These are phyloP conservation scores for Maylandia zebra DNA, from an alignment of 2,113 vertebrate species.

Conservation along the genomic window DNA sequence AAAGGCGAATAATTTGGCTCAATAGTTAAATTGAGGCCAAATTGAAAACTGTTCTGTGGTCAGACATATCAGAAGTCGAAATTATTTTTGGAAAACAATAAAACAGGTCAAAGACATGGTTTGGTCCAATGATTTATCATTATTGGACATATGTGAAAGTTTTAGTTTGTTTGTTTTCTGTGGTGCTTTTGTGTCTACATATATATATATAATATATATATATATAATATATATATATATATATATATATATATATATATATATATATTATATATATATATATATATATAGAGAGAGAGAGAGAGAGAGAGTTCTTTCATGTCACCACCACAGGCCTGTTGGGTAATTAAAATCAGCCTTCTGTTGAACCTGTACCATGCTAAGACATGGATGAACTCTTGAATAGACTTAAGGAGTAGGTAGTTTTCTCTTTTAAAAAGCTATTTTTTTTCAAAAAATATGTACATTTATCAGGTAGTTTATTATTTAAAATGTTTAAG, in stretches of 20 bases:
- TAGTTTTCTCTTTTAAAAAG: background rate
- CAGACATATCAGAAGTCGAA: background rate
- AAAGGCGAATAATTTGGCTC: fast-evolving
- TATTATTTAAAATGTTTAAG: background rate
- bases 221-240: no score
- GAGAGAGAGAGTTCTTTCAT: no score
- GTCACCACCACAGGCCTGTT: no score
- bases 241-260: no score
- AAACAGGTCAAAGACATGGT: background rate
- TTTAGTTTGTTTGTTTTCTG: no score
- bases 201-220: fast-evolving
- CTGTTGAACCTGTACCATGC: no score
- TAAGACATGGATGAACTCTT: background rate
- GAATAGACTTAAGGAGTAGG: background rate
- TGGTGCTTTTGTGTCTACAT: no score
- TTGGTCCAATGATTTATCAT: no score
- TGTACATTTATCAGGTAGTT: background rate
- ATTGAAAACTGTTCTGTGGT: background rate
- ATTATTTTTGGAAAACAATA: no score
- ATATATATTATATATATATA: fast-evolving
- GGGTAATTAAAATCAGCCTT: no score
- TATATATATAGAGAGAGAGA: no score
- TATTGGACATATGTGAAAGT: no score
- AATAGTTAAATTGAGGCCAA: background rate
- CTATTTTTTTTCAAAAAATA: background rate